Base-by-base conservation (phyloP, 2,113 vertebrate species). In the Oryzias javanicus region DNA sequence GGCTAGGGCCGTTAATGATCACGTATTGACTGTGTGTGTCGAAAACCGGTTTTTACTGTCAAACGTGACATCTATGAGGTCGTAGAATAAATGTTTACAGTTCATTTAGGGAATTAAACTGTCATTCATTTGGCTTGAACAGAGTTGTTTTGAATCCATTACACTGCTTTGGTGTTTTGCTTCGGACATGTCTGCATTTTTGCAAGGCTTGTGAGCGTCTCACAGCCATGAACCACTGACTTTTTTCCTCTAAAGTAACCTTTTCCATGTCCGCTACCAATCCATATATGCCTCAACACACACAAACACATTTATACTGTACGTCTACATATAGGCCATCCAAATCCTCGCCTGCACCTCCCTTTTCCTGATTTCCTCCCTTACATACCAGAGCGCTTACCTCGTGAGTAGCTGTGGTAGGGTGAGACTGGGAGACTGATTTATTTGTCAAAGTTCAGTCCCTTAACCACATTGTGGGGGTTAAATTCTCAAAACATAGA, bases 341-440 rank as follows among this genome's bases (percentile, higher is more conserved):
- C 0, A 59, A 29, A 76, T 40, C 58, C 14, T 50, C 40, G 41
- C 42, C 58, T 50, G 49, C 18, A 42, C 22, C 72, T 68, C 70
- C 74, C 63, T 77, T 85, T 82, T 75, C 69, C 70, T 78, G 63
- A 64, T 81, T 64, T 35, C 69, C 82, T 78, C 78, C 81, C 80
- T 82, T 16, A 69, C 80, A 88, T 84, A 84, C 83, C 80, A 81
- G 46, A 80, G 67, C 44, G 72, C 67, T 83, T 84, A 83, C 63
- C 56, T 56, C 45, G 52, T 76, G 74, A 72, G 52, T 65, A 55
- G 69, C 40, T 60, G 56, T 55, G 75, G 74, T 71, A 71, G 61
- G 60, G 51, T 62, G 55, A 60, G 64, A 76, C 75, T 63, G 56
- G 71, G 64, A 67, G 58, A 56, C 18, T 79, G 73, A 82, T 80